Evolutionary conservation across 2,888 invertebrate genomes (phyloP), one percentile per base, ranked within the genome.

Genomic region (Pediacus dermestoides): DNA sequence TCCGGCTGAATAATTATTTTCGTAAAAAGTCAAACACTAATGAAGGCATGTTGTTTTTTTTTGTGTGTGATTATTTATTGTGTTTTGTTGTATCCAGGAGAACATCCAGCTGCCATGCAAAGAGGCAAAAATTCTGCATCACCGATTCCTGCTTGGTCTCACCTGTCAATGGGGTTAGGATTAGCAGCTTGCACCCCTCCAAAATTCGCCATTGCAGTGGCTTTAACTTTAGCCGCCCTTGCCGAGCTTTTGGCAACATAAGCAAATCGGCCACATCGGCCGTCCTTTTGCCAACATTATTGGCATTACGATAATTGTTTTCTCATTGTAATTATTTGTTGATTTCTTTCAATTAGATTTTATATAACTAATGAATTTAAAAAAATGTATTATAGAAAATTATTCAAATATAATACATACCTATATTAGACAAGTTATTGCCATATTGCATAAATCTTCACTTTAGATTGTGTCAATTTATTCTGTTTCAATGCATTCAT

Each of bases 51-150:
- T n/a, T n/a, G n/a, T n/a, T n/a, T n/a, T n/a, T n/a, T n/a, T n/a
- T n/a, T n/a, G n/a, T n/a, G n/a, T n/a, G n/a, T n/a, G n/a, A n/a
- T n/a, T n/a, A n/a, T n/a, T n/a, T n/a, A n/a, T n/a, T n/a, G n/a
- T n/a, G n/a, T n/a, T n/a, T n/a, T n/a, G n/a, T n/a, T n/a, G n/a
- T n/a, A n/a, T 57, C 8, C 72, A 85, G 85, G 85, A 48, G 85
- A 86, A 70, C 83, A 85, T 71, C 85, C 86, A 34, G 85, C 85
- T 13, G 75, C 75, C 8, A 75, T 75, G 75, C 76, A 76, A 62
- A 68, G 75, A 48, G 75, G 75, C 9, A 74, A 74, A 57, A 73
- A 72, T 56, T 71, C 71, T 18, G 73, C 73, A 30, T 72, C 72
- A 3, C 72, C 72, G 2, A 71, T 73, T 37, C 72, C 73, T 6